Base-by-base conservation (phyloP, 1,140 invertebrate species). In the Argopecten irradians region DNA sequence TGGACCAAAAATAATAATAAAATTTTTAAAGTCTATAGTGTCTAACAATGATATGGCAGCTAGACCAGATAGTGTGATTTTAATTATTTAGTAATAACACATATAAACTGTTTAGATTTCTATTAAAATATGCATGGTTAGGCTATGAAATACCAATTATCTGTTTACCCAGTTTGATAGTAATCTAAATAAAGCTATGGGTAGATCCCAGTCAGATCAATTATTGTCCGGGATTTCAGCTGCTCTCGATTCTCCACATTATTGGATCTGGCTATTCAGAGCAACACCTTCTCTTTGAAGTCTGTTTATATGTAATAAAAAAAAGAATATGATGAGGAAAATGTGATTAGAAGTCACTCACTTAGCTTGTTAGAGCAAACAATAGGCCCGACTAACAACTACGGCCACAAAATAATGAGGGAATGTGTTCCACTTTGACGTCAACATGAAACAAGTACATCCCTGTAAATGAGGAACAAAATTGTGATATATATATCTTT, bases 291-390 rank as follows among this genome's bases (percentile, higher is more conserved):
- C 55, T 71, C 22, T 71, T 71, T 71, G 55, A 71, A 71, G 55
- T 71, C 16, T 71, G n/a, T 28, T 71, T 71, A 16, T 28, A 28
- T 71, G 22, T 5, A 28, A n/a, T 28, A 28, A 71, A 71, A 71
- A 71, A 11, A 71, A 71, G 55, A 71, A 71, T 16, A 71, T 5
- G 55, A 71, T 2, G 55, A 71, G 55, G n/a, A 71, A 28, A 71
- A 71, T 28, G 55, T 71, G 55, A 71, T 71, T 71, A 71, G 55
- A 71, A 71, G 55, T 71, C 55, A 28, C 55, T 71, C n/a, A 8
- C 22, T 71, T 71, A 71, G 55, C 55, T 71, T 71, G 55, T 71
- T 71, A 71, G 55, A 71, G n/a, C 55, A 71, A 71, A 71, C 55
- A 71, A 71, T 71, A 71, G 55, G 55, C 55, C n/a, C 7, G 55